phyloP scores from a whole-genome alignment of 92 coral and sea anemone species.

The Epizoanthus scotinus region DNA sequence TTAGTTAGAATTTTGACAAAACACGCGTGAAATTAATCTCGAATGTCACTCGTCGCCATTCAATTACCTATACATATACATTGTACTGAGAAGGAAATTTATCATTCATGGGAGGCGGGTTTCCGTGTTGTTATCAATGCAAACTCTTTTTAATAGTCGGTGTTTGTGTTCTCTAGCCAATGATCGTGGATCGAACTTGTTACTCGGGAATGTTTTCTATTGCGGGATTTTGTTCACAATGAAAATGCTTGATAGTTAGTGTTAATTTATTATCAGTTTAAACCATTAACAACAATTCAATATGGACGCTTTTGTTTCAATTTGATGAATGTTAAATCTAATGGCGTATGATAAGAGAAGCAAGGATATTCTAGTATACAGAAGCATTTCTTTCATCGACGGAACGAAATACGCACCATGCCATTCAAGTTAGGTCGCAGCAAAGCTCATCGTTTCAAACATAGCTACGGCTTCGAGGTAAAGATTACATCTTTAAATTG shows the following conservation, averaged over 20 bases:
- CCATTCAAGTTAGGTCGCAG: constrained; percentile 10
- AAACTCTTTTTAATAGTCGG: not conserved
- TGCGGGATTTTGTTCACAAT: not conserved
- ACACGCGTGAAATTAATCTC: too few species aligned
- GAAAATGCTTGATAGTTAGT: not conserved
- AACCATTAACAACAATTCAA: not conserved
- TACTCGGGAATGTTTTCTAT: not conserved
- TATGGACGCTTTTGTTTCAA: not conserved
- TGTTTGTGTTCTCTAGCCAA: not conserved
- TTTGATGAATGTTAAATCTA: not conserved
- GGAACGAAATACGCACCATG: not conserved
- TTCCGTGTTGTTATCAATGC: not conserved
- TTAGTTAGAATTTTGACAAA: too few species aligned
- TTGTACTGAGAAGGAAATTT: too few species aligned
- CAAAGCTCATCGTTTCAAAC: constrained; percentile 11
- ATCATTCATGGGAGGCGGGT: not conserved
- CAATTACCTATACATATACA: too few species aligned
- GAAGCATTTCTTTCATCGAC: not conserved
- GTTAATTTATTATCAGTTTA: constrained; percentile 8
- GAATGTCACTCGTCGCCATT: too few species aligned
- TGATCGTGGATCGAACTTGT: not conserved
- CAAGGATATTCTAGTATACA: not conserved
- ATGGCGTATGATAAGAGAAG: not conserved
- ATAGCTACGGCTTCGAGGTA: constrained; percentile 18
- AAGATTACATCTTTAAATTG: not conserved